Base-by-base conservation (phyloP, 2,888 invertebrate species). In the Tillus elongatus region DNA sequence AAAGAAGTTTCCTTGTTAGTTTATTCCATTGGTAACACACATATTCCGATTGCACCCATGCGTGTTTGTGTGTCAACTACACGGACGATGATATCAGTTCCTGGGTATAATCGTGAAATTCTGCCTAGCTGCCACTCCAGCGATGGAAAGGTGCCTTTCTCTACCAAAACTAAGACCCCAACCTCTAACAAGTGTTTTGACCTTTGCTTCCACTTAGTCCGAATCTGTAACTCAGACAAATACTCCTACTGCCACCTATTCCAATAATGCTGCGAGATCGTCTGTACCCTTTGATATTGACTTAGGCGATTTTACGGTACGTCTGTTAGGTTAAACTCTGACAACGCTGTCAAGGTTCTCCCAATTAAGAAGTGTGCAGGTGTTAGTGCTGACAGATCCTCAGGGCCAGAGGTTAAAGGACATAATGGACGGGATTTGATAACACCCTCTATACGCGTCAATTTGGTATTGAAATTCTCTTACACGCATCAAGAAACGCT, bases 71-170 rank as follows among this genome's bases (percentile, higher is more conserved):
- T 31, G 4, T 33, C 36, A 10, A 34, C 46, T 13, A 45, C 45
- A 6, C 43, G 29, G 8, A 15, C 30, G 6, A 45, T 26, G 4
- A 30, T 15, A 15, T 48, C 46, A 19, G n/a, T n/a, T n/a, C n/a
- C n/a, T n/a, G n/a, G n/a, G n/a, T n/a, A n/a, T n/a, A n/a, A n/a
- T n/a, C n/a, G n/a, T n/a, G n/a, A n/a, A n/a, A n/a, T n/a, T n/a
- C n/a, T n/a, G n/a, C n/a, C n/a, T n/a, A n/a, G n/a, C n/a, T n/a
- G n/a, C n/a, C n/a, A n/a, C n/a, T n/a, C n/a, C n/a, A n/a, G n/a
- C n/a, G n/a, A n/a, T n/a, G 46, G 42, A 3, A 26, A 19, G 29
- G 43, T 43, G 3, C 48, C 46, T 10, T 45, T 37, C 14, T 41
- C 40, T 4, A 44, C 31, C 8, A 46, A 3, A 8, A 48, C 42